Conservation (phyloP, 2,888 invertebrate species). For the Chromoteleia sp. region DNA sequence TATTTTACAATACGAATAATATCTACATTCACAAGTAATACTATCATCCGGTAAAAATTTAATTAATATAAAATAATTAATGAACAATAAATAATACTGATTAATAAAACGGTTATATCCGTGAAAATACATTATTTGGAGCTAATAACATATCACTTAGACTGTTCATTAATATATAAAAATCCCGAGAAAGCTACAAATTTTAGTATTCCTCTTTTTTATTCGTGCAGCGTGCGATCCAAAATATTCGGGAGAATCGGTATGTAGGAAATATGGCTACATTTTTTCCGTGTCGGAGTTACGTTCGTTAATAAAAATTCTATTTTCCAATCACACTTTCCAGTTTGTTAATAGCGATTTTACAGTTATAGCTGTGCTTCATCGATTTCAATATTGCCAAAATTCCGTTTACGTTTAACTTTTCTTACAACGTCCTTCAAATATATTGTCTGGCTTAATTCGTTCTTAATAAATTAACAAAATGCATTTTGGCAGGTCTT, state of each 20-base stretch:
- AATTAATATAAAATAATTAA: too few species aligned
- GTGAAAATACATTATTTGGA: too few species aligned
- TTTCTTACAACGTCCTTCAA: neutral
- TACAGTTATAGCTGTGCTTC: conserved; percentile 1
- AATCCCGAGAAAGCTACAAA: too few species aligned
- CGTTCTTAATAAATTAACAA: conserved; percentile 18
- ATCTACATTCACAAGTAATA: too few species aligned
- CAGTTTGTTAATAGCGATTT: conserved; percentile 11
- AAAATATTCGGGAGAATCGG: neutral
- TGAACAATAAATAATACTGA: too few species aligned
- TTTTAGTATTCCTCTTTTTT: neutral
- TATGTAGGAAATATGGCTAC: neutral
- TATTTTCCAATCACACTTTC: conserved; percentile 11
- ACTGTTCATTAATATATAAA: too few species aligned
- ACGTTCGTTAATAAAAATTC: conserved; percentile 13
- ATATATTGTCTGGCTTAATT: neutral
- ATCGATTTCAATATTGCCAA: conserved; percentile 18
- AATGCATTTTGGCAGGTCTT: conserved; percentile 8
- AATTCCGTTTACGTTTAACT: conserved; percentile 4
- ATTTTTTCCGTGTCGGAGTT: neutral
- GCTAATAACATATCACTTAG: too few species aligned
- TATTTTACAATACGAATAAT: too few species aligned
- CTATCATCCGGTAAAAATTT: too few species aligned
- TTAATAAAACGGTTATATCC: too few species aligned
- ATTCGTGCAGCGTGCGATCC: neutral